Evolutionary conservation across 2,888 invertebrate genomes (phyloP), one percentile per base, ranked within the genome.

Genomic region (Trypoxylon attenuatum): DNA sequence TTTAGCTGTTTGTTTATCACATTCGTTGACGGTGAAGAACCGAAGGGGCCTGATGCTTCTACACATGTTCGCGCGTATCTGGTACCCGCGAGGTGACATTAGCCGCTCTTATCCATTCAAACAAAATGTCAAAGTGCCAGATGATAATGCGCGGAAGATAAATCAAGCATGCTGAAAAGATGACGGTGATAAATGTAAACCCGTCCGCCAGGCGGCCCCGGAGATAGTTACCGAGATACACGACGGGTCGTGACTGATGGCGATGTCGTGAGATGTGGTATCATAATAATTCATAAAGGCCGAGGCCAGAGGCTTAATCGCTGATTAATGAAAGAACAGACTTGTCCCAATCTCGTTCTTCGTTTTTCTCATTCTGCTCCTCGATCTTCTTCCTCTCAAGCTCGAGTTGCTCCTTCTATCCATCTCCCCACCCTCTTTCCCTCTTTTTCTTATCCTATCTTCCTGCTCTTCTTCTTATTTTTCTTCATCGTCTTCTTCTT

Each of bases 141-240:
- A 81, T 83, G 84, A 85, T 85, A 85, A 86, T 86, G 81, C 82
- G 75, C 74, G 73, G 77, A 72, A 83, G 83, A 86, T 86, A 85
- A 86, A 86, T 86, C 86, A 85, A 83, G 81, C 81, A 76, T 82
- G 86, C 79, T 85, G 85, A 86, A 85, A 86, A 86, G 86, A 85
- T 86, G 86, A 86, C 86, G 83, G 83, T 84, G 86, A 86, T 86
- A 85, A 85, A 86, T 86, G 86, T 82, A 83, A 84, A 84, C 84
- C 83, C 84, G 77, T 76, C 77, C 69, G 78, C 78, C 76, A 76
- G 78, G 76, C 79, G 79, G 77, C 77, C 74, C 74, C 69, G 77
- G 73, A 80, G 80, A 80, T 80, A 80, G 81, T 77, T 77, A 78
- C 79, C 68, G 77, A 80, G 84, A 82, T 82, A 81, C 80, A 82